A percentile compares a stretch with the other conserved stretches of the same genome.
Evolutionary conservation across 2,113 vertebrate species (phyloP).

Genomic region (Grallaria varia): DNA sequence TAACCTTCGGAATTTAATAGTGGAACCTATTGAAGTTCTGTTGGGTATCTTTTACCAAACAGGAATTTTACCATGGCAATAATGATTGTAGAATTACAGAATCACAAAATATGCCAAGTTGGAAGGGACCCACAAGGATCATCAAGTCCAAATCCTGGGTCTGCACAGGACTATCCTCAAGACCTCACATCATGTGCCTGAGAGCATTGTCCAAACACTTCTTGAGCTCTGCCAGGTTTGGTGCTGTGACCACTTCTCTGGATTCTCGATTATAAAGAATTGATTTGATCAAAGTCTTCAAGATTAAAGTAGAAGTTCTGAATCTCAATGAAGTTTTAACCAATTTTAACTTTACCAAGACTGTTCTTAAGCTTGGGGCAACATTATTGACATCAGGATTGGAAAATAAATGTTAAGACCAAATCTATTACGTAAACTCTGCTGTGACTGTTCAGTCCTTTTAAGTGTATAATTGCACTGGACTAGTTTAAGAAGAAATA

Average conservation of each 20-base stretch:
- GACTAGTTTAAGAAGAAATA: neutral
- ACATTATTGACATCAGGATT: neutral
- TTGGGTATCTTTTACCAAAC: neutral
- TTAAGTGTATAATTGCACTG: neutral
- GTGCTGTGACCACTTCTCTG: neutral
- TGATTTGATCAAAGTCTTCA: neutral
- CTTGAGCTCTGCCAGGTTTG: neutral
- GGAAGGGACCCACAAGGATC: neutral
- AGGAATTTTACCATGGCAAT: rapidly evolving
- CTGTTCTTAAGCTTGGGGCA: neutral
- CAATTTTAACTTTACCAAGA: neutral
- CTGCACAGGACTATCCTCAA: neutral
- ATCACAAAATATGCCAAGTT: neutral
- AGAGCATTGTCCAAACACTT: neutral
- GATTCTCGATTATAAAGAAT: neutral
- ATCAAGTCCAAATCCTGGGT: neutral
- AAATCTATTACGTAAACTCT: neutral
- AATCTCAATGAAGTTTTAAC: neutral
- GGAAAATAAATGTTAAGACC: neutral
- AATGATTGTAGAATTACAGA: neutral
- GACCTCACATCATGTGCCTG: neutral
- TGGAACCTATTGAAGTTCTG: neutral
- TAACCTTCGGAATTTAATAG: neutral
- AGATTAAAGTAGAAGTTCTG: neutral
- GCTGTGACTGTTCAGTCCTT: neutral